Evolutionary conservation across 2,113 vertebrate genomes (phyloP).

Genomic region (Struthio camelus): DNA sequence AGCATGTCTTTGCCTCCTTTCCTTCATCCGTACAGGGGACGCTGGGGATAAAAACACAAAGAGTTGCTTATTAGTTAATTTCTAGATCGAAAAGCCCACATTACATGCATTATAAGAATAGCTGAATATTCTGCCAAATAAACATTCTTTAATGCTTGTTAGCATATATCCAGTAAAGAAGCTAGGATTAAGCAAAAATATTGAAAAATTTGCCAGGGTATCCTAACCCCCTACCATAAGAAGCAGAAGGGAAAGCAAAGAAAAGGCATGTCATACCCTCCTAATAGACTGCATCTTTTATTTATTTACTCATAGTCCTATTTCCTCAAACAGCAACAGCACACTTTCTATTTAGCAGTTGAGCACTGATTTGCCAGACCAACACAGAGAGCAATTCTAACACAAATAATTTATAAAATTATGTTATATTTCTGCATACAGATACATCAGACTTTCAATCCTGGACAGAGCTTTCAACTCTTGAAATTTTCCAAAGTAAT

Average conservation of each 20-base stretch:
- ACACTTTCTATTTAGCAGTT: background rate
- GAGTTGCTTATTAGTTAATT: background rate
- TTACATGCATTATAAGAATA: background rate
- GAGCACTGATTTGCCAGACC: background rate
- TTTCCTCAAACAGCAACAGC: background rate
- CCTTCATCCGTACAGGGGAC: background rate
- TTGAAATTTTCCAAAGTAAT: background rate
- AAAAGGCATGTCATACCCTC: background rate
- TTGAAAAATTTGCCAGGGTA: background rate
- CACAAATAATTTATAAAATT: background rate
- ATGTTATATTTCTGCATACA: background rate
- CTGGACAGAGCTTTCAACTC: background rate
- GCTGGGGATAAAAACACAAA: background rate
- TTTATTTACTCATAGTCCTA: fast-evolving
- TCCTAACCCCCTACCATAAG: fast-evolving
- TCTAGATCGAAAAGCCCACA: background rate
- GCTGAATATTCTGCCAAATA: background rate
- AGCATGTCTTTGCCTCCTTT: background rate
- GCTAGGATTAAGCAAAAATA: background rate
- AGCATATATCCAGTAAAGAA: background rate
- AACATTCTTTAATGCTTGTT: background rate
- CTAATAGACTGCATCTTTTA: background rate
- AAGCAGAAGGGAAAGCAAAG: background rate
- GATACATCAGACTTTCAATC: background rate
- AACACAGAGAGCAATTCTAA: background rate